phyloP scores from a whole-genome alignment of 2,113 vertebrate genomes.

The Nestor notabilis region DNA sequence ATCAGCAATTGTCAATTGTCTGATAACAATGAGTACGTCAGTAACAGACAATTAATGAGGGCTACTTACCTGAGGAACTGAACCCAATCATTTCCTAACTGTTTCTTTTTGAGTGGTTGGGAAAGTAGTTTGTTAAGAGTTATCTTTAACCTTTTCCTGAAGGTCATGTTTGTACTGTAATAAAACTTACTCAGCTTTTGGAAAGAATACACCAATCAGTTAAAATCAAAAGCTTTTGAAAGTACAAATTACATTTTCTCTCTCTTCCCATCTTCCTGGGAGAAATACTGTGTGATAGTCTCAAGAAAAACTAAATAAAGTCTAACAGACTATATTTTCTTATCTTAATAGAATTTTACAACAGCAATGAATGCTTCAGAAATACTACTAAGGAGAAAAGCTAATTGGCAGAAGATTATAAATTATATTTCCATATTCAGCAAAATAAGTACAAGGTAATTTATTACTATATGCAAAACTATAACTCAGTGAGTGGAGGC shows the following conservation, averaged over 20 bases:
- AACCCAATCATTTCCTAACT: background rate
- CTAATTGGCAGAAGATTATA: slow-evolving; percentile 32
- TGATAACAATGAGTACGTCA: background rate
- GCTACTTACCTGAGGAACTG: background rate
- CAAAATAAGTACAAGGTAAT: slow-evolving; percentile 20
- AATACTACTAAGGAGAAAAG: slow-evolving; percentile 25
- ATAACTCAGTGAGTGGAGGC: background rate
- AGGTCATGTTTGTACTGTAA: slow-evolving; percentile 27
- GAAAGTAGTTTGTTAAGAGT: background rate
- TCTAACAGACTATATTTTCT: slow-evolving; percentile 16
- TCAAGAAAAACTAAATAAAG: slow-evolving; percentile 12
- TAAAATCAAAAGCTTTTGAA: slow-evolving; percentile 47
- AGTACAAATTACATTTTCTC: slow-evolving; percentile 47
- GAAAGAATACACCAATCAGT: slow-evolving; percentile 42
- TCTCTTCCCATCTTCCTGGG: background rate
- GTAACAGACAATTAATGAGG: background rate
- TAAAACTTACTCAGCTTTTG: slow-evolving; percentile 30
- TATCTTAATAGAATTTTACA: slow-evolving; percentile 64
- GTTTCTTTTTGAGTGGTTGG: background rate
- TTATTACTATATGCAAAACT: slow-evolving; percentile 13
- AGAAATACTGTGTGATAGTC: background rate
- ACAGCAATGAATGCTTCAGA: background rate
- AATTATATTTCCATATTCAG: slow-evolving; percentile 41
- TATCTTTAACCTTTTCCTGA: slow-evolving; percentile 17
- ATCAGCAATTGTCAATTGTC: background rate